Base-by-base conservation (phyloP, 2,113 vertebrate genomes). In the Scatophagus argus region DNA sequence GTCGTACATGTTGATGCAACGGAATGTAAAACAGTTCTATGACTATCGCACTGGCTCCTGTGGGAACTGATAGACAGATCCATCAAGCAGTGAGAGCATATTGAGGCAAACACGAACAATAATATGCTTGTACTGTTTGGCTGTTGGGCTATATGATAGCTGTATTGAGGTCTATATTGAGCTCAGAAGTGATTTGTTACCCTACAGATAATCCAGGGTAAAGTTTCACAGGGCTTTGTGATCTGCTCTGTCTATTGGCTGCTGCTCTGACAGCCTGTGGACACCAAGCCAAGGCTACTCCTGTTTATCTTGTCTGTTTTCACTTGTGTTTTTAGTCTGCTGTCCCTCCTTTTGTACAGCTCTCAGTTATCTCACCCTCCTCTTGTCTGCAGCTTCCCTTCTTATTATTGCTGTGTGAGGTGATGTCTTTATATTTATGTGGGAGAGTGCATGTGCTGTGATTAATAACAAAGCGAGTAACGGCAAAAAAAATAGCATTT, bases 301-400 rank as follows among this genome's bases (percentile, higher is more conserved):
- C 55, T 77, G 56, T 87, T 87, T 84, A 73, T 80, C 75, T 84
- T 12, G 47, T 82, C 79, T 80, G 66, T 70, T 81, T 85, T 39
- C 60, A 65, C 62, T 87, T 80, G 60, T 91, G 83, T 82, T 87
- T 85, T 84, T 13, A 71, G 69, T 66, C 60, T 25, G 65, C 70
- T 47, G 17, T 43, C 38, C 21, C 25, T 59, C 49, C 5, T 58
- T 67, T 56, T 67, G 55, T 77, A n/a, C 14, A 68, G n/a, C 73
- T 80, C 19, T 69, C 23, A 8, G 59, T 55, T 70, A 66, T 52
- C 51, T 39, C 64, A 47, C 74, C 63, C 44, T 58, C 75, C 27
- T 73, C 41, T n/a, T 36, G 70, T 54, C 58, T 67, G 49, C 61
- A 44, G 34, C 54, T 63, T 36, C 71, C 54, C 56, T 44, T 65